These are phyloP conservation scores for Danio choprae DNA, from an alignment of 2,797 vertebrate species.

Conservation along the genomic window DNA sequence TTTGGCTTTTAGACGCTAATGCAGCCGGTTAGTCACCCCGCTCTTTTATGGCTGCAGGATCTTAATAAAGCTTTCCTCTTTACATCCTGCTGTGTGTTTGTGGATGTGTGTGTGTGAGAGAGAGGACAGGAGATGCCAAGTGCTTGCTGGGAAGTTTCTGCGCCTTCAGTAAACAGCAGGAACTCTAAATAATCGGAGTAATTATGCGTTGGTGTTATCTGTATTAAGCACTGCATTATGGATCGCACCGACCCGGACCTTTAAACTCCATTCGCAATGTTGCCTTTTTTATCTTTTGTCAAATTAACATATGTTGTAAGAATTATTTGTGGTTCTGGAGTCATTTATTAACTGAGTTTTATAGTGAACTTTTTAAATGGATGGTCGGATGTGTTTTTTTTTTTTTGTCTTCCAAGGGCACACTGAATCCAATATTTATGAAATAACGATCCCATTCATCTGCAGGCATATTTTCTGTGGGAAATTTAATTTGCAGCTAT, in stretches of 20 bases:
- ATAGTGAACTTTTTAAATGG: slow-evolving; percentile 61
- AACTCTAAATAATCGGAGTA: slow-evolving; percentile 29
- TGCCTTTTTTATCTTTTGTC: slow-evolving; percentile 9
- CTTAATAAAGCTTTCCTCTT: slow-evolving; percentile 85
- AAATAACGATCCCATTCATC: slow-evolving; percentile 78
- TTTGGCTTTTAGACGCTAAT: slow-evolving; percentile 85
- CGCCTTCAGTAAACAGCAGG: slow-evolving; percentile 63
- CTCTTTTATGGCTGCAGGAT: slow-evolving; percentile 78
- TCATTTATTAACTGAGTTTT: slow-evolving; percentile 55
- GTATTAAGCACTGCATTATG: slow-evolving; percentile 15
- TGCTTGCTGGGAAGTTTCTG: slow-evolving; percentile 66
- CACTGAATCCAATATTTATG: slow-evolving; percentile 76
- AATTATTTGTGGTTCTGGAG: slow-evolving; percentile 31
- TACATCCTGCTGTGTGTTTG: slow-evolving; percentile 70
- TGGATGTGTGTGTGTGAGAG: slow-evolving; percentile 66
- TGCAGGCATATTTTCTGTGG: slow-evolving; percentile 72
- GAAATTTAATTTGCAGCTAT: slow-evolving; percentile 82
- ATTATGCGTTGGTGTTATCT: slow-evolving; percentile 15
- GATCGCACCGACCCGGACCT: background rate
- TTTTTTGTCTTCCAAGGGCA: slow-evolving; percentile 72
- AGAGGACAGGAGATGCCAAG: slow-evolving; percentile 37
- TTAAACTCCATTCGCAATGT: slow-evolving; percentile 1
- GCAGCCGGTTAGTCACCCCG: slow-evolving; percentile 79
- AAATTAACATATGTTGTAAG: background rate
- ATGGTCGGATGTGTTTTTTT: slow-evolving; percentile 61